phyloP scores from a whole-genome alignment of 2,797 vertebrate species.

The Odontamblyopus rebecca region DNA sequence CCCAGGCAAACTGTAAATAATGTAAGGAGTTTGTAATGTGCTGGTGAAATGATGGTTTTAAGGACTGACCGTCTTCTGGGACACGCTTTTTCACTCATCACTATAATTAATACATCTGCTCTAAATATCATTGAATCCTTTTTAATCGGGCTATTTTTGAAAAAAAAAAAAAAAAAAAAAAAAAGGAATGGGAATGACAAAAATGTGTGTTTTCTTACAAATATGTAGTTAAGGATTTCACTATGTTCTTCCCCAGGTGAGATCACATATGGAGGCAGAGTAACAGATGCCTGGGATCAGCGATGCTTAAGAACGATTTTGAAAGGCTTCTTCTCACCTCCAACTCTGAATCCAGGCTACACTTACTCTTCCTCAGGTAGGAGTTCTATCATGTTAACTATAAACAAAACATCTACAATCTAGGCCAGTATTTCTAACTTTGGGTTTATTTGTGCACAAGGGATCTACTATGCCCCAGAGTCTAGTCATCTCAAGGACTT shows the following conservation, averaged over 20 bases:
- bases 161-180: not conserved
- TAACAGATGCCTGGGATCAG: conserved; percentile 84
- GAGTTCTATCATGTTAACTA: not conserved
- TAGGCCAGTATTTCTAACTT: not conserved
- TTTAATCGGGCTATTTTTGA: not conserved
- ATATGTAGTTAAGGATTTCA: not conserved
- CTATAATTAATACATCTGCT: not conserved
- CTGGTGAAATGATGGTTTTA: not conserved
- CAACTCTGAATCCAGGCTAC: conserved; percentile 68
- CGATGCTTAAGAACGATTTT: conserved; percentile 80
- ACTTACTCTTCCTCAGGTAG: conserved; percentile 78
- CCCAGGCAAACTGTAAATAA: conserved; percentile 4
- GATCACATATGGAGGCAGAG: conserved; percentile 82
- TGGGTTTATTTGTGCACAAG: conserved; percentile 36
- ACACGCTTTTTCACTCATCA: not conserved
- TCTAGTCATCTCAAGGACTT: conserved; percentile 74
- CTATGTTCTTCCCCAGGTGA: conserved; percentile 67
- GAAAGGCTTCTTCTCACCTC: conserved; percentile 79
- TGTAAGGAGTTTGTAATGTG: not conserved
- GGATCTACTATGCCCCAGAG: conserved; percentile 78
- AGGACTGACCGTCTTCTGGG: not conserved
- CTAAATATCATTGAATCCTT: not conserved
- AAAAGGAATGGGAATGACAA: not conserved
- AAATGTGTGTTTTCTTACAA: not conserved
- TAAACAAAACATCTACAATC: not conserved